These are phyloP conservation scores for Mixornis gularis DNA, from an alignment of 2,113 vertebrate genomes.

Conservation along the genomic window DNA sequence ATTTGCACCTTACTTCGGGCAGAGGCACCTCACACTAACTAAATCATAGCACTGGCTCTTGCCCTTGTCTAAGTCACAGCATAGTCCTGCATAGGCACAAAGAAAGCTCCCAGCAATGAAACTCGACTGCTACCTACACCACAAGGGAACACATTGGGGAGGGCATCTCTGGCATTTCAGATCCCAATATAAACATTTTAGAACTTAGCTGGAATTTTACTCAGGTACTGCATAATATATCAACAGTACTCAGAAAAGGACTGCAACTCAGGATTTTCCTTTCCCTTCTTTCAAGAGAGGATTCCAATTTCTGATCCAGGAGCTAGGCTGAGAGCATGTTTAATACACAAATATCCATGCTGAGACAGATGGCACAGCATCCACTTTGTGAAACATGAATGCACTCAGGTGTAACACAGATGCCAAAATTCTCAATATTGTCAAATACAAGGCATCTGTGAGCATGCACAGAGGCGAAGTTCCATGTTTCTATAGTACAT, in stretches of 20 bases:
- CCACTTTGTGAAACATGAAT: conserved; percentile 20
- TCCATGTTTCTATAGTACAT: not conserved
- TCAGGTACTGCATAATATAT: not conserved
- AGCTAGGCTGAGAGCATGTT: not conserved
- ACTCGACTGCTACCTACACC: not conserved
- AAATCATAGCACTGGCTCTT: not conserved
- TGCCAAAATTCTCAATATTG: not conserved
- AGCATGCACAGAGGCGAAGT: not conserved
- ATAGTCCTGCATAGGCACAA: not conserved
- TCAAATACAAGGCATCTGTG: conserved; percentile 25
- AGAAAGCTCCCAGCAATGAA: not conserved
- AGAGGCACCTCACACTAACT: not conserved
- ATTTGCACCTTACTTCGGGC: not conserved
- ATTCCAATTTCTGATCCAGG: not conserved
- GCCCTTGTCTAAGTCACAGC: rapidly evolving
- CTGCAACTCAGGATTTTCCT: not conserved
- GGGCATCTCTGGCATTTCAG: not conserved
- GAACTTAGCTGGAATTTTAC: not conserved
- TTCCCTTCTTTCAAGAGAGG: not conserved
- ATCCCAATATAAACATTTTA: not conserved
- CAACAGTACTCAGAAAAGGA: not conserved
- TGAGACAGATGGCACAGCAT: conserved; percentile 44
- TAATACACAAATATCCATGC: not conserved
- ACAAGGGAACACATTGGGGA: rapidly evolving
- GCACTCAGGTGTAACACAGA: conserved; percentile 49